A percentile compares a stretch with the other conserved stretches of the same genome.
Conservation (phyloP, 2,888 invertebrate genomes). For the Andrena marginata region DNA sequence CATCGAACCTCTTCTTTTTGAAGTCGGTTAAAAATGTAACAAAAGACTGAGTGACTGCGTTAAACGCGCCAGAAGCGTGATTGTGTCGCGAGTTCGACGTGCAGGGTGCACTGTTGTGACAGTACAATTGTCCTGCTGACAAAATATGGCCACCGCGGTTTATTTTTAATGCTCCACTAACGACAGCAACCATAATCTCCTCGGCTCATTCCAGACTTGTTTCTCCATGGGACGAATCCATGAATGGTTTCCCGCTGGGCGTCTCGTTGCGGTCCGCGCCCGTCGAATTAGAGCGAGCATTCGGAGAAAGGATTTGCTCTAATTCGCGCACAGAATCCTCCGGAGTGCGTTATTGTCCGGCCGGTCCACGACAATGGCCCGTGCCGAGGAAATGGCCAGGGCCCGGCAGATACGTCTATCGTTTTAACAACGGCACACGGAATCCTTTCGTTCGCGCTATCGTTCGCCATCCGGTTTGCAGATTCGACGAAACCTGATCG, state of each 20-base stretch:
- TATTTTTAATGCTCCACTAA: constrained; percentile 76
- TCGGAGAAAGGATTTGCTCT: constrained; percentile 81
- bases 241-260: constrained; percentile 81
- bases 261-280: constrained; percentile 70
- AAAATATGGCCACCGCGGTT: constrained; percentile 70
- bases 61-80: neutral
- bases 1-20: too few relatives aligned
- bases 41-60: neutral
- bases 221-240: constrained; percentile 76
- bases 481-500: constrained; percentile 65
- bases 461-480: constrained; percentile 61
- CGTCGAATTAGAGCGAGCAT: constrained; percentile 76
- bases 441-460: constrained; percentile 49
- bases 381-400: constrained; percentile 33
- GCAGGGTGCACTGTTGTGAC: constrained; percentile 76
- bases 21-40: neutral
- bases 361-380: constrained; percentile 55
- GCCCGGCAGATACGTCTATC: constrained; percentile 73
- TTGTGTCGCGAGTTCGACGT: neutral
- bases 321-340: constrained; percentile 80
- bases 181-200: constrained; percentile 76
- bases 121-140: constrained; percentile 75
- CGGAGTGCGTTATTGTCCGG: constrained; percentile 74
- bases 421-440: constrained; percentile 73
- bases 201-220: constrained; percentile 82